These are phyloP conservation scores for Drosophila funebris DNA, from an alignment of 1,140 invertebrate genomes.

Conservation along the genomic window DNA sequence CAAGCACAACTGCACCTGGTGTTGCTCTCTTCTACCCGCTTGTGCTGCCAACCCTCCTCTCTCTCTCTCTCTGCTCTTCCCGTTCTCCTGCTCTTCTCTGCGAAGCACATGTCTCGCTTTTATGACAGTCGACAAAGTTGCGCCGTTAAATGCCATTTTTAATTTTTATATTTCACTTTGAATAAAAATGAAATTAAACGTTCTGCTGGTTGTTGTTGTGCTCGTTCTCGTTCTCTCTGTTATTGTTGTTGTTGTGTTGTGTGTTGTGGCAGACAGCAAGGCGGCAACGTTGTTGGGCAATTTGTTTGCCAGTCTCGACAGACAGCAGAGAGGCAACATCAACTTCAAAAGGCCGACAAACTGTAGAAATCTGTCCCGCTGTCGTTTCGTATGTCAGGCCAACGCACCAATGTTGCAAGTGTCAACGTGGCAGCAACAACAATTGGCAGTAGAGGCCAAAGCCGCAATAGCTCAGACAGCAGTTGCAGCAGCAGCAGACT, in stretches of 20 bases:
- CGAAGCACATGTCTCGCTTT: slow-evolving; percentile 48
- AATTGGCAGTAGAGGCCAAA: slow-evolving; percentile 46
- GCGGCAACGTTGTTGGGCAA: slow-evolving; percentile 55
- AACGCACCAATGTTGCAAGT: slow-evolving; percentile 64
- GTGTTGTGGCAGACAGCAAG: slow-evolving; percentile 52
- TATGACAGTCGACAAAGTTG: slow-evolving; percentile 68
- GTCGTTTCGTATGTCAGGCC: slow-evolving; percentile 40
- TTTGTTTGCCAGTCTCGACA: slow-evolving; percentile 30
- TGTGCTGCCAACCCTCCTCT: neutral
- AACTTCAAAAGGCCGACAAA: slow-evolving; percentile 78
- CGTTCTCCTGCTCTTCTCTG: neutral
- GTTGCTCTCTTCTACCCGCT: neutral
- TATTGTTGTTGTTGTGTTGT: slow-evolving; percentile 4
- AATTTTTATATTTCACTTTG: slow-evolving; percentile 72
- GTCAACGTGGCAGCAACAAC: slow-evolving; percentile 55
- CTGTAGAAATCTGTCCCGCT: slow-evolving; percentile 34
- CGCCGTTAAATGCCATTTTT: slow-evolving; percentile 75
- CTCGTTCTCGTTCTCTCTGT: neutral
- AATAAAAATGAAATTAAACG: slow-evolving; percentile 79
- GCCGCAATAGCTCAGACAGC: slow-evolving; percentile 75
- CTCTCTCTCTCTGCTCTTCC: neutral
- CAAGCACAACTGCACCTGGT: slow-evolving; percentile 28
- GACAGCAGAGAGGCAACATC: slow-evolving; percentile 44
- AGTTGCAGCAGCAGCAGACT: slow-evolving; percentile 28
- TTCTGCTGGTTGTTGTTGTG: slow-evolving; percentile 18